Evolutionary conservation across 2,113 vertebrate genomes (phyloP).

Genomic region (Tenrec ecaudatus): DNA sequence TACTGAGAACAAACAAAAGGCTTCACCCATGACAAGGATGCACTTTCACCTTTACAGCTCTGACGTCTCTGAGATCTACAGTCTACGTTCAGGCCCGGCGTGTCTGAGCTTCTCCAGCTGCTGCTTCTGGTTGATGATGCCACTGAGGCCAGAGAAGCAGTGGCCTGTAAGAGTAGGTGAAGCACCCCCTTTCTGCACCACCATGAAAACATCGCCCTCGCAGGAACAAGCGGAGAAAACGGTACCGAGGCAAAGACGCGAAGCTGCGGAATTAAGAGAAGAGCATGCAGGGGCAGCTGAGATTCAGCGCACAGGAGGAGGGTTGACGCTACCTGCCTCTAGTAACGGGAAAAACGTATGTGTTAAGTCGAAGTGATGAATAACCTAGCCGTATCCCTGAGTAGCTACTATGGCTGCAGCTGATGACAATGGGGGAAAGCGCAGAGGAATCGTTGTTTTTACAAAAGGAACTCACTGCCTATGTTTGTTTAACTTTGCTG

Average conservation of each 20-base stretch:
- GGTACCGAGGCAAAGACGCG: neutral
- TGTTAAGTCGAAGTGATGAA: neutral
- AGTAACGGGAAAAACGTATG: neutral
- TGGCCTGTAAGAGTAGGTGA: neutral
- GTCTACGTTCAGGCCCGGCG: neutral
- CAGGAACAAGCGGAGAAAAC: neutral
- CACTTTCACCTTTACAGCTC: neutral
- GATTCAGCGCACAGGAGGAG: neutral
- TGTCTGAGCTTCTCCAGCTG: neutral
- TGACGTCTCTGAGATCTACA: neutral
- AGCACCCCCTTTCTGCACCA: neutral
- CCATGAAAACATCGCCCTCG: neutral
- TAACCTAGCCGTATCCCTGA: neutral
- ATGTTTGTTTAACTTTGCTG: neutral
- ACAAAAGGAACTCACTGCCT: neutral
- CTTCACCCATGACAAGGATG: neutral
- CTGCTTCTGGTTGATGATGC: neutral
- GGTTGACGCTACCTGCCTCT: neutral
- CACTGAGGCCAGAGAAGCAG: neutral
- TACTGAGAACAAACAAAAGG: neutral
- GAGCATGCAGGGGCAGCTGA: neutral
- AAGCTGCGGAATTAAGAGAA: neutral
- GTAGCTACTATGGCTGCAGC: neutral
- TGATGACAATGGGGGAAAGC: neutral
- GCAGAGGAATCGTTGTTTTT: neutral